Conservation (phyloP, 1,140 invertebrate species). For the Euura saliciscinereae region DNA sequence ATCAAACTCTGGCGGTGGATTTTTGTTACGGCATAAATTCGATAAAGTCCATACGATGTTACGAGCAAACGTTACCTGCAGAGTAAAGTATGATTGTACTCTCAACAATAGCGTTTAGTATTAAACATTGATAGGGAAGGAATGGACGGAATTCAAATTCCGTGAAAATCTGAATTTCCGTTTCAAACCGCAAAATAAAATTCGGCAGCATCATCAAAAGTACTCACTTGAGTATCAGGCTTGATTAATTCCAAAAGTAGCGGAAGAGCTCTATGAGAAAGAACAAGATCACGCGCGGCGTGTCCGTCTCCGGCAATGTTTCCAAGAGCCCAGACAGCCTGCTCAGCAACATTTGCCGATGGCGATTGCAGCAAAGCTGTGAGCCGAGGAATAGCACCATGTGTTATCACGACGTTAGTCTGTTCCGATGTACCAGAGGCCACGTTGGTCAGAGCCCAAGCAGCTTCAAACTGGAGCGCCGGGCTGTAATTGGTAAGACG, state of each 20-base stretch:
- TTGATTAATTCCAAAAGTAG: slow-evolving; percentile 72
- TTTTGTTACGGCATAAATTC: slow-evolving; percentile 92
- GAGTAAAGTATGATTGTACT: slow-evolving; percentile 10
- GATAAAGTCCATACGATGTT: slow-evolving; percentile 90
- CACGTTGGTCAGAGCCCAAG: slow-evolving; percentile 98
- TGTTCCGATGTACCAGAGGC: slow-evolving; percentile 93
- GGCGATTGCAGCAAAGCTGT: slow-evolving; percentile 77
- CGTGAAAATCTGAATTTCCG: background rate
- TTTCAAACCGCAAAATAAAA: slow-evolving; percentile 37
- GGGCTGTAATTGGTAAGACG: slow-evolving; percentile 63
- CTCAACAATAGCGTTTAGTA: background rate
- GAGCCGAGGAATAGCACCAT: slow-evolving; percentile 87
- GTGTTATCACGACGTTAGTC: slow-evolving; percentile 84
- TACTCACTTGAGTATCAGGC: slow-evolving; percentile 61
- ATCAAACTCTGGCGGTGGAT: slow-evolving; percentile 81
- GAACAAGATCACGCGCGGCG: slow-evolving; percentile 75
- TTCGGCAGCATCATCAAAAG: background rate
- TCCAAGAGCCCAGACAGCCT: slow-evolving; percentile 97
- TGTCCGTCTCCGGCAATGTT: slow-evolving; percentile 95
- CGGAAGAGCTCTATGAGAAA: slow-evolving; percentile 67
- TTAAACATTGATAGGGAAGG: background rate
- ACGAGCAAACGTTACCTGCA: slow-evolving; percentile 43
- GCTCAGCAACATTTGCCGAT: slow-evolving; percentile 85
- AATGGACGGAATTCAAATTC: background rate
- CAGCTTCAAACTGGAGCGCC: slow-evolving; percentile 95